Conservation (phyloP, 2,113 vertebrate genomes). For the Hemibagrus wyckioides region DNA sequence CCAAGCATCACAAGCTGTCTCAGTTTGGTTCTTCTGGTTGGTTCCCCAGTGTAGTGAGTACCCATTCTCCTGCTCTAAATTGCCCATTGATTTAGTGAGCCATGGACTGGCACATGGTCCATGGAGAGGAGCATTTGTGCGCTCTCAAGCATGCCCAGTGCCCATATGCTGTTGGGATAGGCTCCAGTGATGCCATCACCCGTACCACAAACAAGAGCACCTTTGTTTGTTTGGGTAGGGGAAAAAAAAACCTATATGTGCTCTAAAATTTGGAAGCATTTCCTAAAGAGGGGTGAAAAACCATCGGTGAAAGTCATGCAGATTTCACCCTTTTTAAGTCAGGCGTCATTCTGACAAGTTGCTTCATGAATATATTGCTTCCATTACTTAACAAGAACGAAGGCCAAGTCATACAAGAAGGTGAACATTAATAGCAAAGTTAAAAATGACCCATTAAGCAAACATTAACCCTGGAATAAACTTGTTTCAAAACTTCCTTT, state of each 20-base stretch:
- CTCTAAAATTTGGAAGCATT: constrained; percentile 1
- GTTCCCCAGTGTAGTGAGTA: constrained; percentile 56
- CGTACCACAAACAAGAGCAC: constrained; percentile 70
- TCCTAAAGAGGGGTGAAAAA: constrained; percentile 28
- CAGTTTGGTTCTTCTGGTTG: not conserved
- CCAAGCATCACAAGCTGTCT: constrained; percentile 26
- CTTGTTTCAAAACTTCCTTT: not conserved
- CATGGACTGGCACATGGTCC: constrained; percentile 73
- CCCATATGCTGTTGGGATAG: constrained; percentile 80
- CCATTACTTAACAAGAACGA: constrained; percentile 28
- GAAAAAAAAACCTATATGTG: constrained; percentile 30
- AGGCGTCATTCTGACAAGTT: constrained; percentile 29
- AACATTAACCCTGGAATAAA: constrained; percentile 13
- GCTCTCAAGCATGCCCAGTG: constrained; percentile 76
- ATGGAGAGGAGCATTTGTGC: constrained; percentile 75
- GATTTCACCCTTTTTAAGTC: constrained; percentile 32
- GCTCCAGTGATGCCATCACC: constrained; percentile 78
- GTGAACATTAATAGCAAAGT: not conserved
- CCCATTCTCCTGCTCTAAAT: constrained; percentile 72
- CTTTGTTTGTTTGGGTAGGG: constrained; percentile 72
- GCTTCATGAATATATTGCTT: constrained; percentile 34
- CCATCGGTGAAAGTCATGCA: constrained; percentile 26
- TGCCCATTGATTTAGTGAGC: constrained; percentile 75
- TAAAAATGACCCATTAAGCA: constrained; percentile 13
- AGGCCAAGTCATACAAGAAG: constrained; percentile 29